A percentile compares a stretch with the other conserved stretches of the same genome.
Evolutionary conservation across 2,888 invertebrate species (phyloP).

Genomic region (Octonoba sinensis): DNA sequence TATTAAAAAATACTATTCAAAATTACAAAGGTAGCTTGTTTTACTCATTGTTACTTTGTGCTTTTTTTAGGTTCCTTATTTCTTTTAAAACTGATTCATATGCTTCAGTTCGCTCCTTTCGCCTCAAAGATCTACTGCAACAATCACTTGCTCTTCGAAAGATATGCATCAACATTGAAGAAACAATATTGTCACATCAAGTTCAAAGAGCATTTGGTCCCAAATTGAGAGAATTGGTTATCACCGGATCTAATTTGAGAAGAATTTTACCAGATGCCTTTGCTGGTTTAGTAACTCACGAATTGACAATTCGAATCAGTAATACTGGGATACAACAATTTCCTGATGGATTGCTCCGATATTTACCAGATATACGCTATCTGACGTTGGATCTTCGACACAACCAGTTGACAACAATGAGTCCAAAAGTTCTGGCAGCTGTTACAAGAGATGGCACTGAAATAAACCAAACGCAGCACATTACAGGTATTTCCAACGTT

Average conservation of each 20-base stretch:
- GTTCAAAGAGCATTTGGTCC: conserved; percentile 82
- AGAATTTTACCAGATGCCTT: conserved; percentile 83
- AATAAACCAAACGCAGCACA: conserved; percentile 43
- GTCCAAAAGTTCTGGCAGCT: conserved; percentile 85
- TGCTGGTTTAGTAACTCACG: conserved; percentile 75
- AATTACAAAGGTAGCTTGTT: too few species aligned
- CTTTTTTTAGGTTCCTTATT: conserved; percentile 59
- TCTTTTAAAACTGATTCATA: conserved; percentile 65
- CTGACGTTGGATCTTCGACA: conserved; percentile 85
- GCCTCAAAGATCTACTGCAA: conserved; percentile 66
- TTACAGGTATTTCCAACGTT: conserved; percentile 29
- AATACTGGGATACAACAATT: conserved; percentile 61
- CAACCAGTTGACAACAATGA: conserved; percentile 83
- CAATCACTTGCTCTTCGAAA: conserved; percentile 58
- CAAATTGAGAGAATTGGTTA: conserved; percentile 83
- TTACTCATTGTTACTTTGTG: too few species aligned
- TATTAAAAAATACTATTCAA: too few species aligned
- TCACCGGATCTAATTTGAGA: conserved; percentile 82
- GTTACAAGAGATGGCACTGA: conserved; percentile 74
- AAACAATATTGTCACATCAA: conserved; percentile 81
- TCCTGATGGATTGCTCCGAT: conserved; percentile 65
- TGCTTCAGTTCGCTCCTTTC: conserved; percentile 65
- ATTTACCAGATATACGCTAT: conserved; percentile 78
- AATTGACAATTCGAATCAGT: conserved; percentile 79
- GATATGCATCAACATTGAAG: conserved; percentile 79